These are phyloP conservation scores for Manis pentadactyla DNA, from an alignment of 2,797 vertebrate species.

Conservation along the genomic window DNA sequence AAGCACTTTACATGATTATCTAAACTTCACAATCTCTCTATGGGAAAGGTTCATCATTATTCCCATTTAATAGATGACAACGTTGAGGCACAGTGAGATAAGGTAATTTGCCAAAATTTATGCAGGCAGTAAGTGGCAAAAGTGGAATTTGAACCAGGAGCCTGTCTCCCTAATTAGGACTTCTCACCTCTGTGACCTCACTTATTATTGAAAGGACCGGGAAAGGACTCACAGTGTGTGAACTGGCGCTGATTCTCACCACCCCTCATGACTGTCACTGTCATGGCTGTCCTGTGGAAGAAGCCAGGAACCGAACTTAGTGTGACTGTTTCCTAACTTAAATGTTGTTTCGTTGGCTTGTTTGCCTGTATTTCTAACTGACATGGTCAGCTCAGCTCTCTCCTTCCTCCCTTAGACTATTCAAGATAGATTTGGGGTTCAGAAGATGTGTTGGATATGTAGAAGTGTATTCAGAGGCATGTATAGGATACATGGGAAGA, in stretches of 20 bases:
- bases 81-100: neutral
- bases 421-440: slow-evolving; percentile 9
- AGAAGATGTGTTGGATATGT: neutral
- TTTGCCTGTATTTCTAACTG: slow-evolving; percentile 16
- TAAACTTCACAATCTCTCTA: neutral
- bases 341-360: slow-evolving; percentile 11
- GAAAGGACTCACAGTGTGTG: neutral
- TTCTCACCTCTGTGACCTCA: neutral
- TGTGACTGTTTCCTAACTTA: neutral
- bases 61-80: slow-evolving; percentile 25
- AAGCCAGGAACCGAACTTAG: neutral
- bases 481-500: neutral
- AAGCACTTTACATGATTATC: neutral
- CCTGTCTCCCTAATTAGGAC: neutral
- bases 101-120: slow-evolving; percentile 35
- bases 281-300: neutral
- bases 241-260: neutral
- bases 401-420: neutral
- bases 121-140: neutral
- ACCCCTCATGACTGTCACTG: neutral
- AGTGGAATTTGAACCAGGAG: neutral
- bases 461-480: neutral
- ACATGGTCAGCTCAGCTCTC: neutral
- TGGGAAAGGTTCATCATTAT: neutral
- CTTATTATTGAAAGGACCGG: neutral